Conservation (phyloP, 2,888 invertebrate genomes). For the Platycnemis pennipes region DNA sequence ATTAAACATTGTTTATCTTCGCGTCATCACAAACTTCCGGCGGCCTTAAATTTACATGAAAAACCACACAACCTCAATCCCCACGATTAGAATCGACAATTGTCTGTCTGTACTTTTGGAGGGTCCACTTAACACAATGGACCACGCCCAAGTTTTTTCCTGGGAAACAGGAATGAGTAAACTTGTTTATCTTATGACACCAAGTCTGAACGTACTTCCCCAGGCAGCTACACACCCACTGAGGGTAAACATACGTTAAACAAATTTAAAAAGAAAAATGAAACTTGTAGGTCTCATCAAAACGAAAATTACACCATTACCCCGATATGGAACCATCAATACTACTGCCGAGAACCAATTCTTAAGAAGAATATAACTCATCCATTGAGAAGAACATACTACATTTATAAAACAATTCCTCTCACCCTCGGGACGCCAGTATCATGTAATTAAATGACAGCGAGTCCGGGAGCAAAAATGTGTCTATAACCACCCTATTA, state of each 20-base stretch:
- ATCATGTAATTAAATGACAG: too few relatives aligned
- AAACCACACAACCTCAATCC: not conserved
- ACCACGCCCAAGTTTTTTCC: constrained; percentile 59
- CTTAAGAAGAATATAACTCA: not conserved
- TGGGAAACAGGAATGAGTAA: not conserved
- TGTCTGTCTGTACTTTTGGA: not conserved
- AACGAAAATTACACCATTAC: not conserved
- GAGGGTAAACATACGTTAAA: not conserved
- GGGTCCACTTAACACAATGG: not conserved
- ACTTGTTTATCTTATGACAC: not conserved
- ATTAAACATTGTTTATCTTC: constrained; percentile 18
- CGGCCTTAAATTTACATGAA: constrained; percentile 51
- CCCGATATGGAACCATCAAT: not conserved
- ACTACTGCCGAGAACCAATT: not conserved
- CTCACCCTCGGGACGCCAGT: too few relatives aligned
- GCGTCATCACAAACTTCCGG: constrained; percentile 60
- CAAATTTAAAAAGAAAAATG: not conserved
- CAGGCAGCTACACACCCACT: not conserved
- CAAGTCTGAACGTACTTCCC: not conserved
- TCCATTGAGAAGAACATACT: not conserved
- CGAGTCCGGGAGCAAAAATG: too few relatives aligned
- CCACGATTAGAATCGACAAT: not conserved
- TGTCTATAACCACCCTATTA: too few relatives aligned
- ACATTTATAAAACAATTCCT: too few relatives aligned
- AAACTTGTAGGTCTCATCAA: not conserved